These are phyloP conservation scores for Pitta sordida DNA, from an alignment of 2,113 vertebrate species.

Conservation along the genomic window DNA sequence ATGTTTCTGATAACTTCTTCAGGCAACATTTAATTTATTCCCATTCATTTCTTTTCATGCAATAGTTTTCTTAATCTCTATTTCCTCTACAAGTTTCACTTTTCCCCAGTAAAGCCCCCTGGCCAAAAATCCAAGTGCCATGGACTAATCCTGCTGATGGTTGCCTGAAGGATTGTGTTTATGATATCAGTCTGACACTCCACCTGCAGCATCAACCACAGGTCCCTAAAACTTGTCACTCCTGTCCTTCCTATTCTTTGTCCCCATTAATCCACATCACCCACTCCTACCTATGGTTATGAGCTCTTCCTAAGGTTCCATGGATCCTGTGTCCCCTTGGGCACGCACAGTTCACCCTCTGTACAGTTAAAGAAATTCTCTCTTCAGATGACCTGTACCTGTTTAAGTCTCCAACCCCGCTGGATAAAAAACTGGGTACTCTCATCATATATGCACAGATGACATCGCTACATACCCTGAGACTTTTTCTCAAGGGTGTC, in stretches of 20 bases:
- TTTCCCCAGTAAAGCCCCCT: not conserved
- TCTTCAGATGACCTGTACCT: not conserved
- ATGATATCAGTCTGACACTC: not conserved
- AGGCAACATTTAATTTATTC: not conserved
- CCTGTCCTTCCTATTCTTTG: not conserved
- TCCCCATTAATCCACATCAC: not conserved
- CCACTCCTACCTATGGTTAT: not conserved
- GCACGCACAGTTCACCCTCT: not conserved
- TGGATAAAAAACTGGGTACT: not conserved
- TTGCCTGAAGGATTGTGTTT: not conserved
- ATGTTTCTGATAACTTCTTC: not conserved
- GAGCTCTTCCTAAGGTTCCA: not conserved
- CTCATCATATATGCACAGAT: rapidly evolving
- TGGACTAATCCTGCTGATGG: not conserved
- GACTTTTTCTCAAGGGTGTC: not conserved
- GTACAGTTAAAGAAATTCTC: not conserved
- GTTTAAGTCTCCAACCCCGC: not conserved
- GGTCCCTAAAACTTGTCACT: not conserved
- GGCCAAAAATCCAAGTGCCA: not conserved
- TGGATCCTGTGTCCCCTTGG: not conserved
- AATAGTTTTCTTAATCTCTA: not conserved
- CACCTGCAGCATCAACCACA: not conserved
- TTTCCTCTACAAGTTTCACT: not conserved
- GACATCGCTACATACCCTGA: not conserved
- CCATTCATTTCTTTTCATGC: not conserved